These are phyloP conservation scores for Daubentonia madagascariensis DNA, from an alignment of 2,113 vertebrate species.

Conservation along the genomic window DNA sequence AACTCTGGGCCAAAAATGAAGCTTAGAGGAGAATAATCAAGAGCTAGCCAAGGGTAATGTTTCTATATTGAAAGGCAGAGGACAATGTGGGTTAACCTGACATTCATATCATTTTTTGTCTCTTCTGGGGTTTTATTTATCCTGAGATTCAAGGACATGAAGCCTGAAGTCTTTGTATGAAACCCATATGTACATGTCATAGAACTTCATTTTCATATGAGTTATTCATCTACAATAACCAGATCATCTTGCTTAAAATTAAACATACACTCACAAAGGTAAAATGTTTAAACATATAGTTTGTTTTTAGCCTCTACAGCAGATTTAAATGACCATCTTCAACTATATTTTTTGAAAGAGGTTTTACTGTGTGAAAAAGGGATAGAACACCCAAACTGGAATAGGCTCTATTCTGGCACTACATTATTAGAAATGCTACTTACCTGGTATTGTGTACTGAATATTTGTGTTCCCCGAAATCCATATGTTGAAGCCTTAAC, in stretches of 20 bases:
- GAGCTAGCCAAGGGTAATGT: background rate
- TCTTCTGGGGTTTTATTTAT: background rate
- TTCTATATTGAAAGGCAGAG: background rate
- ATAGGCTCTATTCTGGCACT: background rate
- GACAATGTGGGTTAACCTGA: background rate
- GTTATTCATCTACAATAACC: background rate
- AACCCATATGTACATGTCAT: background rate
- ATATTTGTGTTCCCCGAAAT: background rate
- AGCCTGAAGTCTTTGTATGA: background rate
- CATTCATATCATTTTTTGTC: background rate
- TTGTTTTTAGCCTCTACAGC: background rate
- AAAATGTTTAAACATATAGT: background rate
- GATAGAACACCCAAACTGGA: background rate
- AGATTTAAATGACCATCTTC: slow-evolving; percentile 1
- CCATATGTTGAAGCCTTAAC: background rate
- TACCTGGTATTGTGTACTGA: background rate
- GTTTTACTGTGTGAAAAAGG: background rate
- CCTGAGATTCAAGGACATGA: background rate
- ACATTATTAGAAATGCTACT: background rate
- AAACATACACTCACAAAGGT: background rate
- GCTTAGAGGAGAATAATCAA: slow-evolving; percentile 17
- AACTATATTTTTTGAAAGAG: background rate
- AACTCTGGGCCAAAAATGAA: background rate
- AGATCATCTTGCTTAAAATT: background rate
- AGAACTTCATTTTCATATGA: background rate